Percentiles rank a stretch among this genome's conserved stretches.
Conservation (phyloP, 2,113 vertebrate species). For the Prochilodus magdalenae region DNA sequence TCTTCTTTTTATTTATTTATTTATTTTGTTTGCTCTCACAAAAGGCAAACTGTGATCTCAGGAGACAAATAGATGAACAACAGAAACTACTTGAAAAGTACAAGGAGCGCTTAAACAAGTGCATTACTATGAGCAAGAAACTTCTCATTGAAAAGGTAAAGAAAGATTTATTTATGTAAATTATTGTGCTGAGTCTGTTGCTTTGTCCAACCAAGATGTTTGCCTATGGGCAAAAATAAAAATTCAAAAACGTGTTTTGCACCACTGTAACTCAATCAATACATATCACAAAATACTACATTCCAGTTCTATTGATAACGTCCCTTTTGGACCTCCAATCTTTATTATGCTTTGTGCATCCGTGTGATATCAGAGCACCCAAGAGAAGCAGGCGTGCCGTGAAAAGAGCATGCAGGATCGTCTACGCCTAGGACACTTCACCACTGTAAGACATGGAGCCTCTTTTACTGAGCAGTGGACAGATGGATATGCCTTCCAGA, state of each 20-base stretch:
- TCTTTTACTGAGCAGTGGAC: conserved; percentile 99
- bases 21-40: conserved; percentile 36
- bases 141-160: conserved; percentile 97
- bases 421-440: conserved; percentile 97
- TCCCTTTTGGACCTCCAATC: neutral
- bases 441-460: conserved; percentile 97
- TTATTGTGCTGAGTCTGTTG: too few species aligned
- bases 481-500: conserved; percentile 98
- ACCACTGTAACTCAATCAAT: too few species aligned
- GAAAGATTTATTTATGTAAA: neutral
- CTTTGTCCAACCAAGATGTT: too few species aligned
- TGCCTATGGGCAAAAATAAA: too few species aligned
- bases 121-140: conserved; percentile 99
- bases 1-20: neutral
- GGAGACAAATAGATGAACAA: conserved; percentile 99
- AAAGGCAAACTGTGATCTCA: conserved; percentile 99
- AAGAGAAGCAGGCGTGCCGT: conserved; percentile 97
- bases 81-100: conserved; percentile 99
- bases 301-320: neutral
- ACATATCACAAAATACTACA: neutral
- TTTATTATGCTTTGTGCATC: neutral
- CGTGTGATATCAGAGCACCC: conserved; percentile 84
- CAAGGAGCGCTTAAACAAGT: conserved; percentile 99
- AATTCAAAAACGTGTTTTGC: too few species aligned
- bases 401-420: conserved; percentile 99